Conservation (phyloP, 2,888 invertebrate species). For the Lucinisca nassula region DNA sequence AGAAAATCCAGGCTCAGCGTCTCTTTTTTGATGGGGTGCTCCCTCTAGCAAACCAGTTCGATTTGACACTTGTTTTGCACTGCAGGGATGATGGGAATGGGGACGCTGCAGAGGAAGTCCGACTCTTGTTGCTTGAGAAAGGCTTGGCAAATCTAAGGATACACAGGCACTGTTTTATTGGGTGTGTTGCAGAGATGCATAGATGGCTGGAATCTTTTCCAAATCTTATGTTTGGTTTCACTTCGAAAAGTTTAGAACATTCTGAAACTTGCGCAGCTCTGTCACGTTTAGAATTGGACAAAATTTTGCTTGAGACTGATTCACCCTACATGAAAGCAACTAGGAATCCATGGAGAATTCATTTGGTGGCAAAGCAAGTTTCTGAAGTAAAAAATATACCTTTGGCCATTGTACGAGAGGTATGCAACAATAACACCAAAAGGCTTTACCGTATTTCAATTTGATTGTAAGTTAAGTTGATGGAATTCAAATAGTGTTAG, state of each 20-base stretch:
- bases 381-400: background rate
- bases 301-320: background rate
- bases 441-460: too few species aligned
- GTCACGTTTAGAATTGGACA: background rate
- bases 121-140: background rate
- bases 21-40: background rate
- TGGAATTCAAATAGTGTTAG: too few species aligned
- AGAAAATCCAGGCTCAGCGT: background rate
- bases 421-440: too few species aligned
- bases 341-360: background rate
- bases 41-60: background rate
- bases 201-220: background rate
- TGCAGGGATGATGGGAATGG: constrained; percentile 11
- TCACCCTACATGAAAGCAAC: background rate
- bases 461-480: too few species aligned
- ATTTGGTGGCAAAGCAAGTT: background rate
- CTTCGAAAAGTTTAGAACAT: background rate
- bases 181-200: background rate
- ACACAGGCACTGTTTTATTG: constrained; percentile 17
- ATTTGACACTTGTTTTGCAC: constrained; percentile 6
- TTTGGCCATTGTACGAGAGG: too few species aligned
- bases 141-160: background rate
- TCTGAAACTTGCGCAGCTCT: background rate
- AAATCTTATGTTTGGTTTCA: background rate
- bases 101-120: constrained; percentile 1